phyloP scores from a whole-genome alignment of 2,797 vertebrate species.

The Lutjanus campechanus region DNA sequence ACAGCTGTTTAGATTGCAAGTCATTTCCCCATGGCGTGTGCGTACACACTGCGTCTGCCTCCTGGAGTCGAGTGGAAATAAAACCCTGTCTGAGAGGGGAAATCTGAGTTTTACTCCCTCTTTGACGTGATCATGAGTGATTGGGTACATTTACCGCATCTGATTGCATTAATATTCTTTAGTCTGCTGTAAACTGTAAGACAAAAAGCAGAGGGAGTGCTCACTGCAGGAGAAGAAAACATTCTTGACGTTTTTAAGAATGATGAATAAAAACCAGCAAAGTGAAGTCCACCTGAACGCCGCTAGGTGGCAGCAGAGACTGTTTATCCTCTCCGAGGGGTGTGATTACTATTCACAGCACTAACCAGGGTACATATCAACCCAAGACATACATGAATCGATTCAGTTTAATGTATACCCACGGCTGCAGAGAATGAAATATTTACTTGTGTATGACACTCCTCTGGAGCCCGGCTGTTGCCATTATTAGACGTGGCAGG shows the following conservation, averaged over 20 bases:
- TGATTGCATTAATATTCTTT: conserved; percentile 50
- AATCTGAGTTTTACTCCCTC: conserved; percentile 52
- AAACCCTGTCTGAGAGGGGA: conserved; percentile 40
- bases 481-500: conserved; percentile 32
- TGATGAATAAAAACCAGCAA: conserved; percentile 28
- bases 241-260: conserved; percentile 37
- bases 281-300: conserved; percentile 6
- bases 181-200: conserved; percentile 42
- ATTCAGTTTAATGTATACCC: conserved; percentile 65
- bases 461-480: conserved; percentile 19
- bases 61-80: conserved; percentile 47
- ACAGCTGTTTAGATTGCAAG: conserved; percentile 78
- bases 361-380: conserved; percentile 65
- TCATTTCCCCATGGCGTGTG: conserved; percentile 58
- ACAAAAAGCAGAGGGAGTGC: conserved; percentile 1
- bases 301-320: conserved; percentile 84
- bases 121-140: conserved; percentile 49
- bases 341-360: conserved; percentile 72
- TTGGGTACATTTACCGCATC: conserved; percentile 50
- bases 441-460: conserved; percentile 54
- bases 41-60: conserved; percentile 54
- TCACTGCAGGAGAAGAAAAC: conserved; percentile 36
- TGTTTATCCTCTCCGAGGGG: conserved; percentile 36
- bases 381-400: conserved; percentile 59
- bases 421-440: conserved; percentile 57